Base-by-base conservation (phyloP, 2,113 vertebrate species). In the Scortum barcoo region DNA sequence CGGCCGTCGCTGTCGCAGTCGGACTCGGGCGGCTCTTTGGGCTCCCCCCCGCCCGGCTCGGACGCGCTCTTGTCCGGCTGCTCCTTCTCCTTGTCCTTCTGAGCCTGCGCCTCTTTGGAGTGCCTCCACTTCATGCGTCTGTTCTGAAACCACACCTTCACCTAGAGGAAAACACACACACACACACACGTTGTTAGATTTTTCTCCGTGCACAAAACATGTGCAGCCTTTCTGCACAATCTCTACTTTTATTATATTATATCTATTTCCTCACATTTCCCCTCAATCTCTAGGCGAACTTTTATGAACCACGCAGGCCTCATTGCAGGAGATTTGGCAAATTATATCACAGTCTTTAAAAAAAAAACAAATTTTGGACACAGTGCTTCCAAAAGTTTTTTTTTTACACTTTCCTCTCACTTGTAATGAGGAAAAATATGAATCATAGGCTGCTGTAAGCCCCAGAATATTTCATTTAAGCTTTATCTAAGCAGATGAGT, bases 111-210 rank as follows among this genome's bases (percentile, higher is more conserved):
- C 89, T 99, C 98, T 83, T 99, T 99, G 69, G 98, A 99, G 81
- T 99, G 98, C 67, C 98, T 94, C 98, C 98, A 99, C 91, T 99
- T 99, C 98, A 99, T 99, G 75, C 98, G 93, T 24, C 98, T 93
- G 94, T 99, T 99, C 93, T 99, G 98, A 91, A 99, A 99, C 98
- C 98, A 99, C 36, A 99, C 98, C 85, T 99, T 99, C 7, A 99
- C 97, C 97, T 99, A 90, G 1, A 60, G 22, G 81, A 28, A 75
- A 38, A 67, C 42, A 65, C 70, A 14, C 17, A 40, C 0, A 17
- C 48, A 46, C 1, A 20, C 24, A 16, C 20, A n/a, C n/a, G n/a
- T n/a, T 14, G n/a, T 11, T n/a, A 50, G 5, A 50, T 74, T 12
- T 48, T 20, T 5, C 3, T 3, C 3, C 30, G 38, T 44, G n/a